These are phyloP conservation scores for Hyla sarda DNA, from an alignment of 2,113 vertebrate genomes.

Conservation along the genomic window DNA sequence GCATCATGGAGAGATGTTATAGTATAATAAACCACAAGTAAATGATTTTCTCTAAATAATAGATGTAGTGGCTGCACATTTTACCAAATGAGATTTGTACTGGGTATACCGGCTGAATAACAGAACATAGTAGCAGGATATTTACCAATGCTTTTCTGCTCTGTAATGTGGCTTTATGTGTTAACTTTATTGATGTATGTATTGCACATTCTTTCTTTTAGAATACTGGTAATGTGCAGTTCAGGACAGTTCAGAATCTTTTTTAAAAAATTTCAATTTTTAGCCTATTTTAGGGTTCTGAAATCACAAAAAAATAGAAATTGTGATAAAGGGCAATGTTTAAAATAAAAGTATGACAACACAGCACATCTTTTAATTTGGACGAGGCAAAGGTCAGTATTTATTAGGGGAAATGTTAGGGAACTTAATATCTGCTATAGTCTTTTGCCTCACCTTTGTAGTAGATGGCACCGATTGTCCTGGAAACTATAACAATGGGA, in stretches of 20 bases:
- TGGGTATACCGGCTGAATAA: background rate
- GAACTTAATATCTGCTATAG: background rate
- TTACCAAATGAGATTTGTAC: background rate
- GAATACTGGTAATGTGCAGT: background rate
- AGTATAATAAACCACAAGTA: conserved; percentile 17
- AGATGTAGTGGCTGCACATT: background rate
- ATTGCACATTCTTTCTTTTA: background rate
- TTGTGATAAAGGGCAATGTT: background rate
- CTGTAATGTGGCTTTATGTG: background rate
- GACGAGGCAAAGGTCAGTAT: no score
- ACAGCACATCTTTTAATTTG: no score
- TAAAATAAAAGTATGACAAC: background rate
- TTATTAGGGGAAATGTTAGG: no score
- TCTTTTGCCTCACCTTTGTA: no score
- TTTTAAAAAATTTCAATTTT: background rate
- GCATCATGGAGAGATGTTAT: background rate
- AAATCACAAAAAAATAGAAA: background rate
- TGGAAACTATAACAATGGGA: no score
- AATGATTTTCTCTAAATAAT: conserved; percentile 38
- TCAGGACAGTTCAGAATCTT: background rate
- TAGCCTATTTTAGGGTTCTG: background rate
- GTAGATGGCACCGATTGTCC: background rate
- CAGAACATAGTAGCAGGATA: background rate
- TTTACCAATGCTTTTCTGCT: background rate
- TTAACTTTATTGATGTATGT: background rate